These are phyloP conservation scores for Tachycineta bicolor DNA, from an alignment of 2,113 vertebrate genomes.

Conservation along the genomic window DNA sequence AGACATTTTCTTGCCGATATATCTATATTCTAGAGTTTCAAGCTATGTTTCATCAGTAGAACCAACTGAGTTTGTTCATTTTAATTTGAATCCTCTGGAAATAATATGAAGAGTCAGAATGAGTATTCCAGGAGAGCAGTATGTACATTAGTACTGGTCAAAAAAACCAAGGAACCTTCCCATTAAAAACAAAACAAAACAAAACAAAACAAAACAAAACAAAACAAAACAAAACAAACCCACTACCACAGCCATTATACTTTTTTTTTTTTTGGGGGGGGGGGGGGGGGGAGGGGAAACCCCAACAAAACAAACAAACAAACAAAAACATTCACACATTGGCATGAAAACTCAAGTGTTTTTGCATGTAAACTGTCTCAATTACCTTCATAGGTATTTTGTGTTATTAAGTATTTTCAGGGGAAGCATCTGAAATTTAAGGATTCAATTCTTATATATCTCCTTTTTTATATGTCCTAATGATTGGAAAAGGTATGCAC, in stretches of 20 bases:
- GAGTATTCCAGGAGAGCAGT: not conserved
- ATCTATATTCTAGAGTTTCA: not conserved
- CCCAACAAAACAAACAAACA: too few relatives aligned
- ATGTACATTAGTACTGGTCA: not conserved
- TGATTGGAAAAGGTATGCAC: rapidly evolving
- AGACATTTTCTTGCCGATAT: not conserved
- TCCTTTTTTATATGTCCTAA: not conserved
- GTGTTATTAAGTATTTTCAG: not conserved
- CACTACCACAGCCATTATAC: too few relatives aligned
- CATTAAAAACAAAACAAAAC: not conserved
- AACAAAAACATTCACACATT: not conserved
- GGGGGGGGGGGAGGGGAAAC: too few relatives aligned
- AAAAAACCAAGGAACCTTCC: not conserved
- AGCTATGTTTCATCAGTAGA: not conserved
- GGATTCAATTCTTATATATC: not conserved
- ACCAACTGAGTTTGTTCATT: not conserved
- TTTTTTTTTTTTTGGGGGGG: too few relatives aligned
- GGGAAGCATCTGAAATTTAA: not conserved
- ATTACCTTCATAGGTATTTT: not conserved
- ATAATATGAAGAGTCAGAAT: not conserved
- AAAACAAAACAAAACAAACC: too few relatives aligned
- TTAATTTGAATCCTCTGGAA: not conserved
- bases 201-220: too few relatives aligned
- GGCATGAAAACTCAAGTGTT: not conserved
- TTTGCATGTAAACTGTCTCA: not conserved